Evolutionary conservation across 2,113 vertebrate species (phyloP).

Genomic region (Bubo bubo): DNA sequence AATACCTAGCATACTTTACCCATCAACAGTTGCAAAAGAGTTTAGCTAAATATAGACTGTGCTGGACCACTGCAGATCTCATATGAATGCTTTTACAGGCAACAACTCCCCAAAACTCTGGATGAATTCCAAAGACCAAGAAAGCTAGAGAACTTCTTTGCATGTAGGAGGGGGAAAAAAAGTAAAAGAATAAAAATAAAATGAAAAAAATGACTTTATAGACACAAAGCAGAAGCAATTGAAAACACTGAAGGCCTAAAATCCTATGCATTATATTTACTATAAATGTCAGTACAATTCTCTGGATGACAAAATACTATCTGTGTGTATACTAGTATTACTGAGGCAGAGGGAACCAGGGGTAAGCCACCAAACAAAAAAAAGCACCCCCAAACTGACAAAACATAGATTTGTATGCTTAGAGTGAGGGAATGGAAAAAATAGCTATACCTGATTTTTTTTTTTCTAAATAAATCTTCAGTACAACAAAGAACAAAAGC

Average conservation of each 20-base stretch:
- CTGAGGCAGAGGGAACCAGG: too few species aligned
- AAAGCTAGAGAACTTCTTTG: neutral
- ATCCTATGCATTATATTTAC: neutral
- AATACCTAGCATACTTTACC: constrained; percentile 60
- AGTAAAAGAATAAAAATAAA: neutral
- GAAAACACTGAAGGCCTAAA: neutral
- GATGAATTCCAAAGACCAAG: constrained; percentile 30
- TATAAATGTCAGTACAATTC: neutral
- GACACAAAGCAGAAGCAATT: neutral
- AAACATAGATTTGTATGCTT: neutral
- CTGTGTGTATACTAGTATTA: neutral
- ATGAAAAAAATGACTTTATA: neutral
- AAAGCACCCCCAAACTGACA: neutral
- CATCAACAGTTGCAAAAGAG: constrained; percentile 62
- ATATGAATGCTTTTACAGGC: constrained; percentile 24
- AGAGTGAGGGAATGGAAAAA: neutral
- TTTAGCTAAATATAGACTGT: constrained; percentile 67
- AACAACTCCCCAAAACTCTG: neutral
- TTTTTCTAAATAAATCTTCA: neutral
- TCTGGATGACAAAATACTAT: neutral
- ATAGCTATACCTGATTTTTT: neutral
- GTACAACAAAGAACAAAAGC: neutral
- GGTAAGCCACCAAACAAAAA: neutral
- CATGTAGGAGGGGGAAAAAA: neutral
- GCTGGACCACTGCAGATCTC: constrained; percentile 45